Conservation (phyloP, 2,113 vertebrate genomes). For the Pyrgilauda ruficollis region DNA sequence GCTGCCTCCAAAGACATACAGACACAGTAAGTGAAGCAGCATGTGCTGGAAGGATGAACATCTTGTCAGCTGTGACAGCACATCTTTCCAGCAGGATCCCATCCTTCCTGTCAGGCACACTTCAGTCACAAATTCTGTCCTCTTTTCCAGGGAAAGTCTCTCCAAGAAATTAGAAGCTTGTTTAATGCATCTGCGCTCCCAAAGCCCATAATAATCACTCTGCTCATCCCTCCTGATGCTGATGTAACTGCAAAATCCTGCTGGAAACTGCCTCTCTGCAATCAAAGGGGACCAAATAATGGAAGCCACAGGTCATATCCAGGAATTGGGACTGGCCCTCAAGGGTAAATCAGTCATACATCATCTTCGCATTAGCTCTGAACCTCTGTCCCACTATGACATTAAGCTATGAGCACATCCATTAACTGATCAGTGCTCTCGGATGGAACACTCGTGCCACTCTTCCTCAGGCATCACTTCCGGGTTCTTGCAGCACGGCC, state of each 20-base stretch:
- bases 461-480: neutral
- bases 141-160: neutral
- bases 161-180: constrained; percentile 32
- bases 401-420: neutral
- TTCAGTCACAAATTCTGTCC: neutral
- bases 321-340: neutral
- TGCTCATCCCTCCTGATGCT: neutral
- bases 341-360: neutral
- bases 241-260: neutral
- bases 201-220: neutral
- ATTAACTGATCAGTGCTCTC: neutral
- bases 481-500: neutral
- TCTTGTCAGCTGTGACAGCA: neutral
- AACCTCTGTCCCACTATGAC: neutral
- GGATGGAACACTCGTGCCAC: neutral
- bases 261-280: neutral
- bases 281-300: neutral
- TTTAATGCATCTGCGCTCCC: constrained; percentile 2
- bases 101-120: constrained; percentile 2
- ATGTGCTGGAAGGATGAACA: neutral
- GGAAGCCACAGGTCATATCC: neutral
- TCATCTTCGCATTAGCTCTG: neutral
- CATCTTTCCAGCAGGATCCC: constrained; percentile 12
- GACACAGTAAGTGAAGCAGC: neutral
- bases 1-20: neutral